Conservation (phyloP, 1,140 invertebrate species). For the Papilio aristodemus region DNA sequence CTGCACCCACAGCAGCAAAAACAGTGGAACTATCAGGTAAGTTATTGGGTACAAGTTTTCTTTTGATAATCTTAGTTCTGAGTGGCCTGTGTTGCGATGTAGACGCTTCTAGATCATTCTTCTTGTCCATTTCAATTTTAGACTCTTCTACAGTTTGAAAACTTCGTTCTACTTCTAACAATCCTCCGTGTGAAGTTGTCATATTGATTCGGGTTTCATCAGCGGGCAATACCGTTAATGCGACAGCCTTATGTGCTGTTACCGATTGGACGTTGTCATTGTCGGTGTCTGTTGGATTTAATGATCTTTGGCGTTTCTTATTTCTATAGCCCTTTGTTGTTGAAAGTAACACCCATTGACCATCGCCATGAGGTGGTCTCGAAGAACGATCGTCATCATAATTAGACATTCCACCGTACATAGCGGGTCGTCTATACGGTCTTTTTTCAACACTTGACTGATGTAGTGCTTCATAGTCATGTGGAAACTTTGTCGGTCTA, state of each 20-base stretch:
- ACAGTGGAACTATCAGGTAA: conserved; percentile 82
- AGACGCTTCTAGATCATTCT: conserved; percentile 55
- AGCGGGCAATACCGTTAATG: conserved; percentile 86
- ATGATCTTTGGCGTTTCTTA: conserved; percentile 73
- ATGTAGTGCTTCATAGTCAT: conserved; percentile 69
- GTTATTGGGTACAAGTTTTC: conserved; percentile 57
- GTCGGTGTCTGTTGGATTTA: conserved; percentile 57
- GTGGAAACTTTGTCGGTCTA: conserved; percentile 84
- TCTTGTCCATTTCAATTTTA: conserved; percentile 71
- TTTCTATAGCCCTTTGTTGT: conserved; percentile 87
- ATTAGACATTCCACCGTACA: conserved; percentile 65
- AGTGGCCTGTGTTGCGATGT: conserved; percentile 54
- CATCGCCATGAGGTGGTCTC: conserved; percentile 84
- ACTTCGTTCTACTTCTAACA: conserved; percentile 87
- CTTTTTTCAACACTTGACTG: conserved; percentile 59
- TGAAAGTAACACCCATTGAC: conserved; percentile 88
- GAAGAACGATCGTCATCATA: conserved; percentile 64
- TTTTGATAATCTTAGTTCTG: conserved; percentile 63
- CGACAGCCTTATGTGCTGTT: conserved; percentile 81
- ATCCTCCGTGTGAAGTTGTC: conserved; percentile 87
- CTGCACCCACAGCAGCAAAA: conserved; percentile 87
- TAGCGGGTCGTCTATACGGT: conserved; percentile 69
- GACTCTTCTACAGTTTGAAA: conserved; percentile 85
- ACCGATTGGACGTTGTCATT: conserved; percentile 54
- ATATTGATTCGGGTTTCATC: conserved; percentile 83